phyloP scores from a whole-genome alignment of 2,113 vertebrate genomes.

The Pollimyrus isidori region DNA sequence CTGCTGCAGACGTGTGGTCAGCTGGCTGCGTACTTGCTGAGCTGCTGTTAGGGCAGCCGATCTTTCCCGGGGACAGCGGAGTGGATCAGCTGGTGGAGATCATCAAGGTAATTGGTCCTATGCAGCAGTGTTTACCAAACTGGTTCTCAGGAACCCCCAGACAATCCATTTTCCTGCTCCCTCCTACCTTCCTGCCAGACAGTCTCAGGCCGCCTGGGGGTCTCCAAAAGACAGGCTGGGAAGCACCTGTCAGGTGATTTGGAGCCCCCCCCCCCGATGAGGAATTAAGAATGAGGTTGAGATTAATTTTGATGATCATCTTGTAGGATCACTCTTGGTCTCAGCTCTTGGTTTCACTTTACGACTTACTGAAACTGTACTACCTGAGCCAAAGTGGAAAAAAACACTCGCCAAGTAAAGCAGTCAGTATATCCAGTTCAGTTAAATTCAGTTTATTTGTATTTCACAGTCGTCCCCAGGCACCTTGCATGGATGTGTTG shows the following conservation, averaged over 20 bases:
- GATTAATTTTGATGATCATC: background rate
- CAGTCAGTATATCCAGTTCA: background rate
- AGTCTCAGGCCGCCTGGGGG: background rate
- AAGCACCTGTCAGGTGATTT: background rate
- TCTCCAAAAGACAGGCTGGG: background rate
- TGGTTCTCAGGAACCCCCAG: background rate
- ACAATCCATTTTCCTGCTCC: background rate
- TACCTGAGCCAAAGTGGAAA: background rate
- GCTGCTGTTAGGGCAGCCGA: conserved; percentile 95
- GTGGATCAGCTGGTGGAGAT: conserved; percentile 99
- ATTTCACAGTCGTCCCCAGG: too few species aligned
- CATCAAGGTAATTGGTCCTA: conserved; percentile 74
- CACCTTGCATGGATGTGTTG: too few species aligned
- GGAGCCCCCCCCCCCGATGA: background rate
- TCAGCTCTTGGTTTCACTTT: background rate
- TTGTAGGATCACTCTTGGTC: background rate
- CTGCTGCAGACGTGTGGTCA: conserved; percentile 88
- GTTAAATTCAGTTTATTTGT: too few species aligned
- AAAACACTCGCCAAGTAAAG: background rate
- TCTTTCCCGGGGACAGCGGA: conserved; percentile 97
- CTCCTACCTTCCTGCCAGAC: background rate
- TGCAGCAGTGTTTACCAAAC: background rate
- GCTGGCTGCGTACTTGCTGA: conserved; percentile 96
- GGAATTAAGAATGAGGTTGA: background rate
- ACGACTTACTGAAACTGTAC: background rate